These are phyloP conservation scores for Poeciliopsis retropinna DNA, from an alignment of 2,113 vertebrate species.

Conservation along the genomic window DNA sequence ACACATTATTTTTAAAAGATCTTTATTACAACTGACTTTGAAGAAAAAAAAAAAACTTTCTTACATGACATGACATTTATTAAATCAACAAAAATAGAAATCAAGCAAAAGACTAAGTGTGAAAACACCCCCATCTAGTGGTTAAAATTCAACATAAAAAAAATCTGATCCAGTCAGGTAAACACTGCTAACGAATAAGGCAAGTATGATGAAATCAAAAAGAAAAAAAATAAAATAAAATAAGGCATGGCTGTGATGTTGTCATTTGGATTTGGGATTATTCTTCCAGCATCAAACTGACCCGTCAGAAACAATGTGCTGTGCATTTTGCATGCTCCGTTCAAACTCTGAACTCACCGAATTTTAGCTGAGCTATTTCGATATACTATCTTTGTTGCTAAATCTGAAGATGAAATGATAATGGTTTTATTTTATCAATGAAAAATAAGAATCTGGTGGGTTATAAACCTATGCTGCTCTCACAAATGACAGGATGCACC, in stretches of 20 bases:
- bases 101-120: constrained; percentile 20
- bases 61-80: constrained; percentile 50
- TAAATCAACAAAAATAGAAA: constrained; percentile 38
- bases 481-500: background rate
- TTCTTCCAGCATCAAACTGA: constrained; percentile 20
- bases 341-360: constrained; percentile 13
- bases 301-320: constrained; percentile 13
- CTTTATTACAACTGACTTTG: background rate
- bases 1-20: background rate
- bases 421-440: background rate
- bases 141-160: constrained; percentile 13
- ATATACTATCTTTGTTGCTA: background rate
- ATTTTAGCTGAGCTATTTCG: no score
- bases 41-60: background rate
- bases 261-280: constrained; percentile 35
- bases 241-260: constrained; percentile 60
- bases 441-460: background rate
- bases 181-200: constrained; percentile 48
- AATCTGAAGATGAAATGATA: background rate
- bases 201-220: constrained; percentile 12
- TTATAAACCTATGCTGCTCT: background rate
- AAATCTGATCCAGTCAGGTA: constrained; percentile 4
- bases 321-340: constrained; percentile 11
- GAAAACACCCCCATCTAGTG: constrained; percentile 3
- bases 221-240: background rate